These are phyloP conservation scores for Cryptus armator DNA, from an alignment of 2,888 invertebrate species.

Conservation along the genomic window DNA sequence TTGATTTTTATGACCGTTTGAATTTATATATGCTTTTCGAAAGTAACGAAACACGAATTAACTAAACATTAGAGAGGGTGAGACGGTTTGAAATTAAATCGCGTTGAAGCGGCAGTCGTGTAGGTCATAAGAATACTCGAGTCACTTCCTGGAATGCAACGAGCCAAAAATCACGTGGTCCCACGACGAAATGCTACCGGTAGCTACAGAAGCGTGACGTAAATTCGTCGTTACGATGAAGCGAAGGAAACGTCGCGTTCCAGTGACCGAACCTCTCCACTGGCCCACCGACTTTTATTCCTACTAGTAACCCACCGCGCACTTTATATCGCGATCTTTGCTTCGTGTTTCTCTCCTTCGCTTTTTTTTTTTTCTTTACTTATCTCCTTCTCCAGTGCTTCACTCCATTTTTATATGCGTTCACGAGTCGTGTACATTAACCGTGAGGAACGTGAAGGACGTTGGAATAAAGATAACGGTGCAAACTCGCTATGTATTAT, in stretches of 20 bases:
- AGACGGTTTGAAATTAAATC: slow-evolving; percentile 14
- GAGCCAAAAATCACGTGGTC: slow-evolving; percentile 70
- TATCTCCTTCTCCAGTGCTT: slow-evolving; percentile 31
- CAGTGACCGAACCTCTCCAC: slow-evolving; percentile 71
- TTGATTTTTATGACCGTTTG: neutral
- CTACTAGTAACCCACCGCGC: slow-evolving; percentile 42
- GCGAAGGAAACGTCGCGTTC: slow-evolving; percentile 74
- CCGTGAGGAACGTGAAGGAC: slow-evolving; percentile 69
- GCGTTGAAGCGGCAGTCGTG: neutral
- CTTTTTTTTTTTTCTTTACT: slow-evolving; percentile 35
- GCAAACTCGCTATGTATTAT: slow-evolving; percentile 39
- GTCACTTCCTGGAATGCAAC: slow-evolving; percentile 66
- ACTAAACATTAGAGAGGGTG: neutral
- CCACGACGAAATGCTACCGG: slow-evolving; percentile 62
- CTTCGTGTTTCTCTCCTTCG: slow-evolving; percentile 15
- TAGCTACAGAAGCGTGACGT: slow-evolving; percentile 72
- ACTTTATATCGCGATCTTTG: slow-evolving; percentile 66
- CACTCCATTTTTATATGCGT: slow-evolving; percentile 58
- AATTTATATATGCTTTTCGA: neutral
- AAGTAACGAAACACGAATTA: neutral
- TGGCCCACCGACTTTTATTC: slow-evolving; percentile 56
- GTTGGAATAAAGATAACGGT: slow-evolving; percentile 68
- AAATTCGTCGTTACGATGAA: slow-evolving; percentile 73
- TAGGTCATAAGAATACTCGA: slow-evolving; percentile 51
- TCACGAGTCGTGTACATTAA: slow-evolving; percentile 65